Conservation (phyloP, 2,888 invertebrate genomes). For the Tetranychus piercei region DNA sequence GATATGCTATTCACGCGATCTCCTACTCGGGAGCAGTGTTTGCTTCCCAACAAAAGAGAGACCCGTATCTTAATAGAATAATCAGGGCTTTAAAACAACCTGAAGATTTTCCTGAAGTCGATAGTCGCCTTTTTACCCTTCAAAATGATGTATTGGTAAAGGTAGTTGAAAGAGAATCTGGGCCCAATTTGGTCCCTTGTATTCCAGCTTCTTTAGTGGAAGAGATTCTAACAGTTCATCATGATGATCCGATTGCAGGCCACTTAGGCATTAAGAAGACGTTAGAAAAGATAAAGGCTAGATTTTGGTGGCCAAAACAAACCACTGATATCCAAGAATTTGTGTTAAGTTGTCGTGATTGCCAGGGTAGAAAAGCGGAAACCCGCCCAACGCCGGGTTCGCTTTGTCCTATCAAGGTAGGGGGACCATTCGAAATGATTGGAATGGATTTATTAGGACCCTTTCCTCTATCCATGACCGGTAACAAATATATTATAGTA, state of each 20-base stretch:
- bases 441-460: conserved; percentile 24
- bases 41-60: not conserved
- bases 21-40: not conserved
- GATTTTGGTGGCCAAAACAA: conserved; percentile 4
- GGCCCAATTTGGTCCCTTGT: not conserved
- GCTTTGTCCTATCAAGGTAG: not conserved
- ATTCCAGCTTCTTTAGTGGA: not conserved
- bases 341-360: not conserved
- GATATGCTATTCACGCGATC: not conserved
- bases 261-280: conserved; percentile 11
- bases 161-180: not conserved
- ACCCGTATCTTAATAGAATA: not conserved
- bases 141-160: not conserved
- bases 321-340: not conserved
- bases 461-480: conserved; percentile 17
- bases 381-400: not conserved
- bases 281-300: not conserved
- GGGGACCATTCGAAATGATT: too few relatives aligned
- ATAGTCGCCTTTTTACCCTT: not conserved
- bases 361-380: not conserved
- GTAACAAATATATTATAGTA: conserved; percentile 24
- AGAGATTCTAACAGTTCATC: not conserved
- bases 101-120: not conserved
- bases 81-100: not conserved
- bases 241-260: conserved; percentile 3